Evolutionary conservation across 2,113 vertebrate genomes (phyloP), one percentile per base, ranked within the genome.

Genomic region (Dissostichus mawsoni): DNA sequence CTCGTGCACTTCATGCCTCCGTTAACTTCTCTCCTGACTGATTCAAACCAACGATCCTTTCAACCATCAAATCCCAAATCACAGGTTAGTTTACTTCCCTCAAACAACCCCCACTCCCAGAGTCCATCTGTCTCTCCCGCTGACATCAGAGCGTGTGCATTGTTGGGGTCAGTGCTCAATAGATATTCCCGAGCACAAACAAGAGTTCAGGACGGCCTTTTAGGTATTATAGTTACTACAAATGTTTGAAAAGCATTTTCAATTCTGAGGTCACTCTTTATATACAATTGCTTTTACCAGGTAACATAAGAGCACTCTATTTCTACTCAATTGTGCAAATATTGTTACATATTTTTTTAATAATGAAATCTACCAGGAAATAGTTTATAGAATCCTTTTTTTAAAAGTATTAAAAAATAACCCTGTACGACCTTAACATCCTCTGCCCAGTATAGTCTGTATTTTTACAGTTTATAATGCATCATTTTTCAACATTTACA

Each of bases 51-150:
- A 57, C 83, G 72, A 74, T 88, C 81, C 88, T 83, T 82, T 91
- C 91, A 90, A 88, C 85, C 91, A 85, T 92, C 88, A 92, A 94
- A 94, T 94, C 92, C 90, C 90, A 91, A 85, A 89, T 90, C 85
- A 74, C 88, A 91, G 91, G 91, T 93, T 92, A 84, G 92, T 90
- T 93, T 90, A 83, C 91, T 76, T 78, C 90, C 79, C 74, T 84
- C 74, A 80, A 89, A 86, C 83, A 87, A 33, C 69, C 81, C 71
- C 61, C 57, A 36, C 86, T 84, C 80, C n/a, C 69, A 18, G 75
- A 74, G 75, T 86, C 89, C 88, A 92, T 92, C 92, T 93, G 91
- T 89, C 87, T 89, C 23, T 3, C 61, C 74, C 10, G 65, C 74
- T 80, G 68, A 80, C 78, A 78, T 82, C 76, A 53, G 45, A 59